A percentile compares a stretch with the other conserved stretches of the same genome.
Evolutionary conservation across 2,888 invertebrate species (phyloP).

Genomic region (Phorcus lineatus): DNA sequence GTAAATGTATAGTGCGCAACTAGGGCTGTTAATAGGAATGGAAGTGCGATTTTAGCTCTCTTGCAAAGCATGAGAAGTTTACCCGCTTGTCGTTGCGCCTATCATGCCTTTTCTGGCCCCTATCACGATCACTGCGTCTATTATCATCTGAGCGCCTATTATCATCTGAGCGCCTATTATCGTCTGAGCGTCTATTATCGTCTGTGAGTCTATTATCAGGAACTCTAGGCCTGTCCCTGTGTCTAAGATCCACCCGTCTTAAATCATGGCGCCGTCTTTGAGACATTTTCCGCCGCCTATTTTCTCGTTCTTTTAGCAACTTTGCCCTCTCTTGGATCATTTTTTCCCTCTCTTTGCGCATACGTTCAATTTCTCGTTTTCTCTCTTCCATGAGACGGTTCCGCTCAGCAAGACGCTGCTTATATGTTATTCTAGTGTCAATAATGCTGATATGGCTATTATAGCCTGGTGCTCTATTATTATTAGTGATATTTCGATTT

Average conservation of each 20-base stretch:
- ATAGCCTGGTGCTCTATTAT: not conserved
- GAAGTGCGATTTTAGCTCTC: constrained; percentile 6
- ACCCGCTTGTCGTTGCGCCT: not conserved
- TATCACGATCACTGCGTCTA: not conserved
- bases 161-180: not conserved
- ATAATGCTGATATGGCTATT: not conserved
- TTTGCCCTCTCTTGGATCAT: constrained; percentile 16
- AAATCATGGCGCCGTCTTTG: not conserved
- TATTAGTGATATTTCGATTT: not conserved
- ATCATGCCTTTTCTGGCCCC: not conserved
- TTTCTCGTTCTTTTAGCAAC: constrained; percentile 5
- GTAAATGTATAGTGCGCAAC: not conserved
- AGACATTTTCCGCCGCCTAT: not conserved
- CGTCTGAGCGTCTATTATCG: not conserved
- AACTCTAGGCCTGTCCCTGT: not conserved
- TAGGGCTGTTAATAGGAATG: constrained; percentile 18
- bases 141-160: not conserved
- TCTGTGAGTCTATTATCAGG: not conserved
- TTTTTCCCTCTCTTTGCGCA: constrained; percentile 20
- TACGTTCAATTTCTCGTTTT: constrained; percentile 22
- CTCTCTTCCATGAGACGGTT: not conserved
- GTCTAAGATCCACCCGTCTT: not conserved
- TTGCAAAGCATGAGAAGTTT: constrained; percentile 22
- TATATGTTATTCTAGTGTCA: not conserved
- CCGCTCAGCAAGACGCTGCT: not conserved